Conservation (phyloP, 2,888 invertebrate genomes). For the Caenorhabditis afra region DNA sequence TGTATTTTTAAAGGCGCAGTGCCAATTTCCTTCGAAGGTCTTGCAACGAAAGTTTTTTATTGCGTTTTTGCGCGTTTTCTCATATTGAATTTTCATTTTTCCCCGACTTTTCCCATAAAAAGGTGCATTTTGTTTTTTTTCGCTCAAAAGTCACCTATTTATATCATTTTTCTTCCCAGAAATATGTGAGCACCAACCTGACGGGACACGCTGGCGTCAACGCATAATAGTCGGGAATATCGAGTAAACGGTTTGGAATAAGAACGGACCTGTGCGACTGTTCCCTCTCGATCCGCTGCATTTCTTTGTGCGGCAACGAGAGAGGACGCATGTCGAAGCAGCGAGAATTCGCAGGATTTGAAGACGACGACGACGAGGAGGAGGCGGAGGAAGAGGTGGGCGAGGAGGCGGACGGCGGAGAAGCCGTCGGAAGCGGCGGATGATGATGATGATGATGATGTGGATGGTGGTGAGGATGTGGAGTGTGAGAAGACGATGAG, state of each 20-base stretch:
- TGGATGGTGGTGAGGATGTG: neutral
- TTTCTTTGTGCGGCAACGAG: constrained; percentile 56
- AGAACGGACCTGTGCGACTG: constrained; percentile 58
- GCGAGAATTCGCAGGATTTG: constrained; percentile 3
- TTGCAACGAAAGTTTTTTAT: too few relatives aligned
- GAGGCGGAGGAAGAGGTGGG: neutral
- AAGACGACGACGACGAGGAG: neutral
- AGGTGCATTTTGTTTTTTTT: too few relatives aligned
- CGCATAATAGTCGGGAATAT: constrained; percentile 53
- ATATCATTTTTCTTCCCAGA: too few relatives aligned
- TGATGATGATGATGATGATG: too few relatives aligned
- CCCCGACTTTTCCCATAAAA: too few relatives aligned
- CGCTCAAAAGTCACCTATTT: too few relatives aligned
- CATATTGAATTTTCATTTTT: too few relatives aligned
- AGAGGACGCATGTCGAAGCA: constrained; percentile 58
- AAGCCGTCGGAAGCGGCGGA: neutral
- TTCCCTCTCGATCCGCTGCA: constrained; percentile 57
- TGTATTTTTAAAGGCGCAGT: too few relatives aligned
- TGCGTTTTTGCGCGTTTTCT: too few relatives aligned
- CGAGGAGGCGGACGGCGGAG: neutral
- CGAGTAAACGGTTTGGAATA: constrained; percentile 30
- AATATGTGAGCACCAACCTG: constrained; percentile 17
- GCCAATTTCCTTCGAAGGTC: too few relatives aligned
- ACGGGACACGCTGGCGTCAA: constrained; percentile 42
- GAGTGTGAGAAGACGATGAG: constrained; percentile 1